Percentiles rank a stretch among this genome's conserved stretches.
phyloP scores from a whole-genome alignment of 2,113 vertebrate genomes.

The Cettia cetti region DNA sequence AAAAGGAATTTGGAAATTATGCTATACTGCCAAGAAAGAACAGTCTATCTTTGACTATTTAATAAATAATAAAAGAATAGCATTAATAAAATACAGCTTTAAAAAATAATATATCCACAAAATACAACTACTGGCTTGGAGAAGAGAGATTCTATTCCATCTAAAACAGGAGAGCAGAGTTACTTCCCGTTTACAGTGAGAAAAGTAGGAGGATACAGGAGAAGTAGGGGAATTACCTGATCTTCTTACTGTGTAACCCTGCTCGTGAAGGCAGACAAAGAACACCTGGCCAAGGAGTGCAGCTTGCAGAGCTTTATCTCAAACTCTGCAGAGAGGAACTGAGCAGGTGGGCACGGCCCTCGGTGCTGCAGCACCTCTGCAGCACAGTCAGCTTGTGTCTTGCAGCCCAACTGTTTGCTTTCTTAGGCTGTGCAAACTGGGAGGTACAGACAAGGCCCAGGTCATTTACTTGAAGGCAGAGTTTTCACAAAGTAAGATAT shows the following conservation, averaged over 20 bases:
- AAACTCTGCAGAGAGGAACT: background rate
- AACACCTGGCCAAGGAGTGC: background rate
- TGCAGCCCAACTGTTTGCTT: background rate
- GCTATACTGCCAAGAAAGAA: background rate
- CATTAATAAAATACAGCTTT: background rate
- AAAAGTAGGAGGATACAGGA: background rate
- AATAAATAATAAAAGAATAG: background rate
- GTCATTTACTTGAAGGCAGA: background rate
- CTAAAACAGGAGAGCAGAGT: background rate
- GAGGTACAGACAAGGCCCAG: background rate
- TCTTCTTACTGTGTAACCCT: background rate
- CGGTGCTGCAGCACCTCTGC: background rate
- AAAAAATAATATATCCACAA: background rate
- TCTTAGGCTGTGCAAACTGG: background rate
- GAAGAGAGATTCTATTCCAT: background rate
- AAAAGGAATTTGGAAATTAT: background rate
- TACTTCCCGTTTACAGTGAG: background rate
- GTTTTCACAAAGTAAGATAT: background rate
- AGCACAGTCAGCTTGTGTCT: background rate
- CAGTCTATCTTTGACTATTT: background rate
- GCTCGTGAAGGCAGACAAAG: background rate
- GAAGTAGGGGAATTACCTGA: background rate
- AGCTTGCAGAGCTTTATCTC: background rate
- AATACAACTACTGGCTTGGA: background rate
- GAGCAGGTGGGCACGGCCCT: background rate